Evolutionary conservation across 2,113 vertebrate species (phyloP), one percentile per base, ranked within the genome.

Genomic region (Emydocephalus ijimae): DNA sequence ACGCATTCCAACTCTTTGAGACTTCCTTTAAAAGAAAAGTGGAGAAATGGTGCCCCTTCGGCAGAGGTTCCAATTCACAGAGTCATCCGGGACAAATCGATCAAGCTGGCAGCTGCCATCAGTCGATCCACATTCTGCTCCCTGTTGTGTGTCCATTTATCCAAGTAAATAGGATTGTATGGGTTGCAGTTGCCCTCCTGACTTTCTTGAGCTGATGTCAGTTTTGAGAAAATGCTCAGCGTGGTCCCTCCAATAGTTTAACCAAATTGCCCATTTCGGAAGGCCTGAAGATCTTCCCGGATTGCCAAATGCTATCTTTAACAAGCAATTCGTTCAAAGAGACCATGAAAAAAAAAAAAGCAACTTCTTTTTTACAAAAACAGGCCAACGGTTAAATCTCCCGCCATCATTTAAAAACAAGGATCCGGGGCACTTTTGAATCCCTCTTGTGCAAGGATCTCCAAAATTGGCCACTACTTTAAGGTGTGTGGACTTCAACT

Each of bases 271-370:
- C 29, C n/a, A 21, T 23, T 29, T 57, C 92, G 92, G 87, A 24
- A 50, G 45, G 6, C 6, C 15, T 1, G 21, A 4, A 85, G 56
- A 20, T 0, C 0, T 29, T 90, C 59, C 89, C 87, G 89, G 91
- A 69, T 90, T 39, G 43, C 39, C 91, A 94, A 91, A 94, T 91
- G 89, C 92, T 91, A 91, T 92, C 26, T 61, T 14, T 43, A 52
- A 52, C 85, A 29, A 18, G 48, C 48, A 1, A 87, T 86, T 61
- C 54, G 26, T 94, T 93, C 93, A 81, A 94, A 93, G 90, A 54
- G 93, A 95, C 92, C 85, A 94, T 92, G 56, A 3, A 3, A 94
- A 91, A 95, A n/a, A 92, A 89, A 94, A 94, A 56, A 94, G 91
- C 54, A 92, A 39, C 21, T 0, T 74, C 91, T 59, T 10, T 5